These are phyloP conservation scores for Rhinella marina DNA, from an alignment of 2,797 vertebrate genomes.

Conservation along the genomic window DNA sequence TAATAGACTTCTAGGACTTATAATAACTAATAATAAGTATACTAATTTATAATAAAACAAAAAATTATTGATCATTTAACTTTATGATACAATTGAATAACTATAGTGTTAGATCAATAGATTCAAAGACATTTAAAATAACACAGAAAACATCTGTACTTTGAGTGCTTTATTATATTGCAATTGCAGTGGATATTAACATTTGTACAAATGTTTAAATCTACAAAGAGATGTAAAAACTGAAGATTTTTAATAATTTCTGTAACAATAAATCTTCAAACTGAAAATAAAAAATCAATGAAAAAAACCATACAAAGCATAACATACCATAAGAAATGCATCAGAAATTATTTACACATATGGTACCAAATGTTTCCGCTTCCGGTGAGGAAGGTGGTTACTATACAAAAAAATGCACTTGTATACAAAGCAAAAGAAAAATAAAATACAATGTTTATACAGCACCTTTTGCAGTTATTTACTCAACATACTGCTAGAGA, in stretches of 20 bases:
- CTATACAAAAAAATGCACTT: slow-evolving; percentile 84
- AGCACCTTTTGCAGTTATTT: slow-evolving; percentile 63
- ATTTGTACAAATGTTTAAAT: slow-evolving; percentile 95
- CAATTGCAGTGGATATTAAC: slow-evolving; percentile 95
- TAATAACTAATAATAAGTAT: background rate
- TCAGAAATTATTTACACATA: slow-evolving; percentile 88
- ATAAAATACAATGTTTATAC: slow-evolving; percentile 11
- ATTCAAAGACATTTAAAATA: background rate
- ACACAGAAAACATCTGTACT: background rate
- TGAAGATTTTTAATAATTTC: slow-evolving; percentile 92
- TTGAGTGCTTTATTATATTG: slow-evolving; percentile 99
- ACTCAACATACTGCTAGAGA: slow-evolving; percentile 74
- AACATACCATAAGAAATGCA: slow-evolving; percentile 90
- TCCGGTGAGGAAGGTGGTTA: slow-evolving; percentile 96
- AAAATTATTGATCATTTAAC: too few relatives aligned
- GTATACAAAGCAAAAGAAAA: slow-evolving; percentile 73
- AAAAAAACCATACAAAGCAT: slow-evolving; percentile 82
- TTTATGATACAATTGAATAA: background rate
- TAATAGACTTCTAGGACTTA: background rate
- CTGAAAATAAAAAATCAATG: slow-evolving; percentile 81
- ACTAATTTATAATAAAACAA: background rate
- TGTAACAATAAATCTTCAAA: slow-evolving; percentile 71
- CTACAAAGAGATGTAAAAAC: slow-evolving; percentile 91
- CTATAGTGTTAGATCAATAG: background rate
- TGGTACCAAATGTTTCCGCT: slow-evolving; percentile 79